Conservation (phyloP, 2,113 vertebrate genomes). For the Brienomyrus longianalis region DNA sequence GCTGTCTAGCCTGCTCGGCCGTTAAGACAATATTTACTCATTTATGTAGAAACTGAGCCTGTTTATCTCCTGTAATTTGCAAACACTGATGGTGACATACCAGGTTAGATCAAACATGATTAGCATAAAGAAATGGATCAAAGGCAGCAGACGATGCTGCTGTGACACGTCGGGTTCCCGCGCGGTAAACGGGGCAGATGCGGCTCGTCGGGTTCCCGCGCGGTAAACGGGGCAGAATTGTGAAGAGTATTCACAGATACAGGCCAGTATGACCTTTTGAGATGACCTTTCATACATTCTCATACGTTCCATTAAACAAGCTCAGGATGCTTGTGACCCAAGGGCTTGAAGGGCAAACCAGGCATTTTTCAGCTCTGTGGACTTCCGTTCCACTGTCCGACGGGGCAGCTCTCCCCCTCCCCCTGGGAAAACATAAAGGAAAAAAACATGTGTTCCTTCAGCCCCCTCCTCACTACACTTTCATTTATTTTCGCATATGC, state of each 20-base stretch:
- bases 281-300: neutral
- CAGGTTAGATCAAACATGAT: neutral
- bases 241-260: neutral
- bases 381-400: neutral
- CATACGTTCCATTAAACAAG: neutral
- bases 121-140: neutral
- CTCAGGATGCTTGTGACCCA: neutral
- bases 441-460: neutral
- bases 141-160: neutral
- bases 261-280: neutral
- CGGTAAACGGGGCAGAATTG: neutral
- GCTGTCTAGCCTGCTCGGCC: neutral
- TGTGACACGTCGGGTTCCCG: neutral
- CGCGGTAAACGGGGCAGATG: neutral
- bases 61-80: neutral
- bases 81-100: neutral
- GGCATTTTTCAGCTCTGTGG: neutral
- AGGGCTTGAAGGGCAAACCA: neutral
- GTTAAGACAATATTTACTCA: neutral
- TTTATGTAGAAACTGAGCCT: neutral
- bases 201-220: neutral
- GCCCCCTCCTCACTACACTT: neutral
- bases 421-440: neutral
- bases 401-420: neutral
- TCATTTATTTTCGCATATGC: neutral